Conservation (phyloP, 2,888 invertebrate genomes). For the Chrysolina americana region DNA sequence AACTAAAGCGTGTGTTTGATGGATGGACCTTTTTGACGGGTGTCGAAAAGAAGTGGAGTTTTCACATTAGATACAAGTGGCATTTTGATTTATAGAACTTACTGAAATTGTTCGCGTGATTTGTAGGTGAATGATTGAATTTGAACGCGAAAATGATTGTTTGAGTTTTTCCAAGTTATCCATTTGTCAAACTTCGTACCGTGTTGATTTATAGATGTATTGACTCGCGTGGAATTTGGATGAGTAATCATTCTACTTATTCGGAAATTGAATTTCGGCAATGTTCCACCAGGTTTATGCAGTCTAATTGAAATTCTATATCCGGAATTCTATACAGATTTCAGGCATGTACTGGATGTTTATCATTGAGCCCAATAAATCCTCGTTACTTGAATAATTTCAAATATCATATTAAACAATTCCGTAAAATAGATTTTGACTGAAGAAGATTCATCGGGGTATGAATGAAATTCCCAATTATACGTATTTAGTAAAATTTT, state of each 20-base stretch:
- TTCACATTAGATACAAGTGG: slow-evolving; percentile 60
- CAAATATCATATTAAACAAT: too few relatives aligned
- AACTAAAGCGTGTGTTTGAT: slow-evolving; percentile 55
- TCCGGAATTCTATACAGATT: too few relatives aligned
- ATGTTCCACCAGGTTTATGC: not conserved
- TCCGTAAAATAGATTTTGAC: too few relatives aligned
- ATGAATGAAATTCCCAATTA: too few relatives aligned
- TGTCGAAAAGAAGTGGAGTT: slow-evolving; percentile 62
- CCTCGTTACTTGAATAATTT: too few relatives aligned
- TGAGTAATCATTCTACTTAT: not conserved
- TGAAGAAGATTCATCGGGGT: too few relatives aligned
- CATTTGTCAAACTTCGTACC: not conserved
- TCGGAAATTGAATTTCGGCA: not conserved
- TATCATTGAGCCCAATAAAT: too few relatives aligned
- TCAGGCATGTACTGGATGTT: too few relatives aligned
- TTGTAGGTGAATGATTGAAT: slow-evolving; percentile 43
- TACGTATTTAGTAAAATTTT: too few relatives aligned
- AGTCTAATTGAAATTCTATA: too few relatives aligned
- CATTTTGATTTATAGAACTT: slow-evolving; percentile 56
- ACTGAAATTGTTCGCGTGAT: slow-evolving; percentile 52
- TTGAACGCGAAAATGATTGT: slow-evolving; percentile 37
- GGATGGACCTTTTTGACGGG: slow-evolving; percentile 60
- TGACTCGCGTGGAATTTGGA: not conserved
- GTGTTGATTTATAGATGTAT: not conserved
- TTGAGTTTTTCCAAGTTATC: slow-evolving; percentile 16